phyloP scores from a whole-genome alignment of 2,113 vertebrate species.

The Ciconia maguari region DNA sequence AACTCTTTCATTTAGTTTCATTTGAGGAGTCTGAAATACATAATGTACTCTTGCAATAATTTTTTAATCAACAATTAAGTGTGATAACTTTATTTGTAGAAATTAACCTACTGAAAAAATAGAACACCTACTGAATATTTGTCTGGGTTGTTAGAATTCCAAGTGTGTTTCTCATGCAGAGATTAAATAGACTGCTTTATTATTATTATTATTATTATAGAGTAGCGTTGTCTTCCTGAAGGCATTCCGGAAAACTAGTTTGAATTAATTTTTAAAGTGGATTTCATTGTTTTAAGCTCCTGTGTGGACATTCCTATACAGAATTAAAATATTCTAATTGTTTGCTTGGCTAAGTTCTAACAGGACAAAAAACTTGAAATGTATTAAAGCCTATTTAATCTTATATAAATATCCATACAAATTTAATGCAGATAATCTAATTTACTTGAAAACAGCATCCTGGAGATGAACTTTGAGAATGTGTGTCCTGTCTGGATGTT shows the following conservation, averaged over 20 bases:
- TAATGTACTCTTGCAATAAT: neutral
- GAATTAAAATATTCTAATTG: neutral
- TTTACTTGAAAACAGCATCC: neutral
- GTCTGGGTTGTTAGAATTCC: neutral
- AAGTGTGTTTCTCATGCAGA: neutral
- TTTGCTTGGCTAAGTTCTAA: neutral
- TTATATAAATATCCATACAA: neutral
- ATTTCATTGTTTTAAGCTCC: neutral
- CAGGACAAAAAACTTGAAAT: neutral
- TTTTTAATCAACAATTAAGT: neutral
- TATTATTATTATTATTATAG: neutral
- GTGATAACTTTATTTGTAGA: neutral
- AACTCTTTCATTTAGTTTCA: neutral
- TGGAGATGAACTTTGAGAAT: neutral
- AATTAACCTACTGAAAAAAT: neutral
- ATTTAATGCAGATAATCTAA: neutral
- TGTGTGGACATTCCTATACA: neutral
- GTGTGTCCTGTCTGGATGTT: neutral
- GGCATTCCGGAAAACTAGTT: neutral
- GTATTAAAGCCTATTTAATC: neutral
- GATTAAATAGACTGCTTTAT: neutral
- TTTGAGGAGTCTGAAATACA: neutral
- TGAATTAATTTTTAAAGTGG: neutral
- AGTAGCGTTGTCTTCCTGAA: neutral
- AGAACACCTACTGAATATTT: neutral